Evolutionary conservation across 2,113 vertebrate species (phyloP), one percentile per base, ranked within the genome.

Genomic region (Emydocephalus ijimae): DNA sequence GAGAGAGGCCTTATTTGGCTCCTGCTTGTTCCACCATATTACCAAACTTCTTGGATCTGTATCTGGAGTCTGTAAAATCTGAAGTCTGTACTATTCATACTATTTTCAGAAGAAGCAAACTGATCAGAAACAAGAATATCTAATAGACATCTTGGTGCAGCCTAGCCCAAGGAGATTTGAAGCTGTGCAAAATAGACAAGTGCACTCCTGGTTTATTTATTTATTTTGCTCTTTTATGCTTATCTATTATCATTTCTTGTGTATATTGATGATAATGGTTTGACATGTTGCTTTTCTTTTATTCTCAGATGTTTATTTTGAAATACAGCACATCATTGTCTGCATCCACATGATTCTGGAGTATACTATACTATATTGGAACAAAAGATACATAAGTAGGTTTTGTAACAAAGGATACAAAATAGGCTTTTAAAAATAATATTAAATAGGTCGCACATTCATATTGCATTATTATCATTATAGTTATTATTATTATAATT

Each of bases 261-360:
- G 59, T 14, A n/a, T 29, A 69, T 74, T 74, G 64, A 34, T 14
- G 5, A 74, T n/a, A 74, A 34, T 74, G 64, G 64, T 7, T 34
- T 74, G 43, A 26, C 59, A 90, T 90, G 93, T 95, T 92, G 92
- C 87, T 95, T 93, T 96, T 57, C 90, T 29, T 85, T 94, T 0
- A 1, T 21, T 57, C 90, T 96, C 64, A 81, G 91, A 85, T 61
- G 55, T 11, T 74, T 20, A 74, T 74, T 39, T 74, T 74, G n/a
- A 34, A 34, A 18, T 1, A 74, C 15, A 74, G 14, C 69, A 34
- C 18, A 74, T 74, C 14, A 34, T 74, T 74, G 69, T 20, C n/a
- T 74, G 1, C 15, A 20, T 39, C n/a, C 69, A 34, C n/a, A 7
- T 18, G n/a, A 20, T 20, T 34, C 39, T n/a, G 69, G 7, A 20